phyloP scores from a whole-genome alignment of 2,113 vertebrate species.

The Phaethornis superciliosus region DNA sequence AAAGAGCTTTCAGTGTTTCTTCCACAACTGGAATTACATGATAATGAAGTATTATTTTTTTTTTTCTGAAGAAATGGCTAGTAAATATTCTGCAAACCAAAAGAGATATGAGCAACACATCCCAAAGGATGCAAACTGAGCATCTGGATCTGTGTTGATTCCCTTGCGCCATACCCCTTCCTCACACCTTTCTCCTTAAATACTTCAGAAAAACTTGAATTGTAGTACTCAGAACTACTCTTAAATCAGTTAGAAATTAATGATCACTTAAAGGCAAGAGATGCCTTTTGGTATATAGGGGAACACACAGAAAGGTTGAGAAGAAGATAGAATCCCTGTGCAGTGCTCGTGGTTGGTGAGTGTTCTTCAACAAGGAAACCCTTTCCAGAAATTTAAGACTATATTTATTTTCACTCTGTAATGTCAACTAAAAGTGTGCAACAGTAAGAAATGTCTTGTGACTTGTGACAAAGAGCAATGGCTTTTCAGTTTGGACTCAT shows the following conservation, averaged over 20 bases:
- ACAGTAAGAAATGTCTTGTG: constrained; percentile 11
- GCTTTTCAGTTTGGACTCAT: constrained; percentile 40
- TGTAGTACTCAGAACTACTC: not conserved
- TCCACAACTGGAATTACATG: not conserved
- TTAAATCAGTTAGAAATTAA: not conserved
- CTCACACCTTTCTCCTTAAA: not conserved
- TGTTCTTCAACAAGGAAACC: not conserved
- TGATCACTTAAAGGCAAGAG: not conserved
- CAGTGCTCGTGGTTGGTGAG: not conserved
- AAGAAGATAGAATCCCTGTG: not conserved
- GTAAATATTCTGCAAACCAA: not conserved
- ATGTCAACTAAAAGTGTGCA: constrained; percentile 18
- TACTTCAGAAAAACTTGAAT: not conserved
- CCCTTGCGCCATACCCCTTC: not conserved
- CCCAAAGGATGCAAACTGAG: not conserved
- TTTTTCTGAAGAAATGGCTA: not conserved
- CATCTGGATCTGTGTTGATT: not conserved
- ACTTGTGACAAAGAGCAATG: constrained; percentile 44
- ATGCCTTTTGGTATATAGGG: not conserved
- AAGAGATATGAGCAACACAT: not conserved
- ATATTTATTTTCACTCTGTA: constrained; percentile 27
- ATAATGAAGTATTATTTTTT: not conserved
- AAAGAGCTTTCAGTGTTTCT: not conserved
- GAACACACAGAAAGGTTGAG: not conserved
- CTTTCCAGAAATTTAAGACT: not conserved